Evolutionary conservation across 2,888 invertebrate species (phyloP).

Genomic region (Mystacides longicornis): DNA sequence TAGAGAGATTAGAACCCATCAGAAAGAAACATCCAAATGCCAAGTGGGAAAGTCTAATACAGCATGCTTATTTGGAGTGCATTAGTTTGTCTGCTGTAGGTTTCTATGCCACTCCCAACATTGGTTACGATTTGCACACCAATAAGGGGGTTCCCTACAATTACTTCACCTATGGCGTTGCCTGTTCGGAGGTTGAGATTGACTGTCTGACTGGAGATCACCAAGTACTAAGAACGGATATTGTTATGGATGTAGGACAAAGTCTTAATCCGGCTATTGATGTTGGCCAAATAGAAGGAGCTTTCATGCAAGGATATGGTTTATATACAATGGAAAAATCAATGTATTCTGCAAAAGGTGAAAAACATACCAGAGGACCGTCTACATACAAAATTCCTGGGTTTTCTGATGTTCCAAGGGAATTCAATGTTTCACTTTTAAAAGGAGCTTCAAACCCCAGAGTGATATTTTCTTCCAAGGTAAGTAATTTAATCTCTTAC

Average conservation of each 20-base stretch:
- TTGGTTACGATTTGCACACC: constrained; percentile 63
- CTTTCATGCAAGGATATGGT: constrained; percentile 90
- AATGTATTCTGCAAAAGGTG: constrained; percentile 77
- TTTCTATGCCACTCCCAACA: constrained; percentile 68
- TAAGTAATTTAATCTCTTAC: no score
- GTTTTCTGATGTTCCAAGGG: constrained; percentile 82
- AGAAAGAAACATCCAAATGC: constrained; percentile 67
- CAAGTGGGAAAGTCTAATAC: constrained; percentile 82
- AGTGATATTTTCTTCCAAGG: constrained; percentile 94
- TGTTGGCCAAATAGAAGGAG: constrained; percentile 96
- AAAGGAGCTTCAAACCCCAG: constrained; percentile 82
- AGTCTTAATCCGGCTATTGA: constrained; percentile 96
- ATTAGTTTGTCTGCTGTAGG: constrained; percentile 78
- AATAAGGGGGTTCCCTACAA: constrained; percentile 68
- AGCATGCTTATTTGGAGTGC: constrained; percentile 66
- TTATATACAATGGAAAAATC: constrained; percentile 86
- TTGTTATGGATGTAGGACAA: constrained; percentile 94
- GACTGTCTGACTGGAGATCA: constrained; percentile 94
- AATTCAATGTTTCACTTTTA: constrained; percentile 86
- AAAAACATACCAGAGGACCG: constrained; percentile 77
- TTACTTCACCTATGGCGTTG: constrained; percentile 83
- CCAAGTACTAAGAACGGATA: constrained; percentile 78
- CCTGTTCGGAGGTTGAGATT: constrained; percentile 84
- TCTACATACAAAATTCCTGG: constrained; percentile 93
- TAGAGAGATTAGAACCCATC: constrained; percentile 65